Base-by-base conservation (phyloP, 2,888 invertebrate genomes). In the Ecdyonurus torrentis region DNA sequence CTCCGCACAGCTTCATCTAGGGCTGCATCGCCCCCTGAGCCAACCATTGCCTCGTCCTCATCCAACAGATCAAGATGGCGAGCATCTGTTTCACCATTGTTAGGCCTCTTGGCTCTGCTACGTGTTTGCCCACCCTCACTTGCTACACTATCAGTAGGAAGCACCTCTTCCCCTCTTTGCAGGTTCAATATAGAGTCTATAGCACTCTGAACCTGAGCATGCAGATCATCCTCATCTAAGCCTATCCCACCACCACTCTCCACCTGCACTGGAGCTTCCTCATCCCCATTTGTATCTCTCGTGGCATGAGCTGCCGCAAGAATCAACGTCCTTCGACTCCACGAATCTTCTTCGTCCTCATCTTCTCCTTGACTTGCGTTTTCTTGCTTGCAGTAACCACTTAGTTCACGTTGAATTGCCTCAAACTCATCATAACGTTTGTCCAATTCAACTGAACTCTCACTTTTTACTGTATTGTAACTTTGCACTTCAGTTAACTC, bases 161-260 rank as follows among this genome's bases (percentile, higher is more conserved):
- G 25, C 66, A 58, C 67, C 61, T 70, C 68, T 64, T 59, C 77
- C 72, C 69, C 79, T 74, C 71, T 77, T 71, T 86, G 86, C 68
- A 87, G 76, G 74, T 87, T 87, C 66, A 88, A 76, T 70, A 88
- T 88, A 71, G 86, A 86, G 72, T 88, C 87, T 69, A 88, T 88
- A 66, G 88, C 88, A 71, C 84, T 86, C 73, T 88, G 87, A 66
- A 89, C 87, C 73, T 89, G 87, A 25, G 85, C 84, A 67, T 85
- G 85, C 65, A 86, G 84, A 69, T 84, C 84, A 69, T 85, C 84
- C 68, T 82, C 81, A 18, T 18, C 23, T 24, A 60, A 25, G n/a
- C 25, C 37, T 24, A 60, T 18, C 22, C 61, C 61, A 50, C 50
- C 59, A 10, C 58, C 62, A 25, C 63, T 58, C 7, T 52, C 60